phyloP scores from a whole-genome alignment of 1,140 invertebrate species.

The Asobara japonica region DNA sequence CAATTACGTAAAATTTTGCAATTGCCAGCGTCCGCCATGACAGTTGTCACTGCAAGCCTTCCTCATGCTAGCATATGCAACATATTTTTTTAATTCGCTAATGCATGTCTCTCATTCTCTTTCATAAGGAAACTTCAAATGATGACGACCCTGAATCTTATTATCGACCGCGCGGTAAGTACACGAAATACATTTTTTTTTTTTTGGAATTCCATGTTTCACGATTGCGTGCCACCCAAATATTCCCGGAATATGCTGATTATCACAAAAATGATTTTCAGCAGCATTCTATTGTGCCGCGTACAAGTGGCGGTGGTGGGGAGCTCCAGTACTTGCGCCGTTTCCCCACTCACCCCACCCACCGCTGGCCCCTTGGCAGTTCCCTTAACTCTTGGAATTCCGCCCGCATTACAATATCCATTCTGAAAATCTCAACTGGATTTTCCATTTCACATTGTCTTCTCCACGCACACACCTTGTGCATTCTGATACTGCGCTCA shows the following conservation, averaged over 20 bases:
- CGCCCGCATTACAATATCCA: neutral
- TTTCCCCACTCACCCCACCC: too few relatives aligned
- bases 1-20: too few relatives aligned
- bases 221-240: conserved; percentile 50
- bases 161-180: too few relatives aligned
- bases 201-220: neutral
- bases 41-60: too few relatives aligned
- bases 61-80: too few relatives aligned
- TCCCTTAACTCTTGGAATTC: neutral
- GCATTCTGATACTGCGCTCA: neutral
- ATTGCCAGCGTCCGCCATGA: too few relatives aligned
- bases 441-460: conserved; percentile 2
- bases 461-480: neutral
- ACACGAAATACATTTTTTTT: conserved; percentile 7
- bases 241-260: conserved; percentile 55
- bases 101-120: too few relatives aligned
- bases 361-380: neutral
- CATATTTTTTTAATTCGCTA: too few relatives aligned
- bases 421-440: neutral
- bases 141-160: too few relatives aligned
- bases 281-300: conserved; percentile 36
- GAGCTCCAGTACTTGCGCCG: neutral
- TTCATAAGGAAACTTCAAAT: too few relatives aligned
- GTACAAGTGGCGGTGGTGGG: too few relatives aligned
- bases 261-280: conserved; percentile 48